Evolutionary conservation across 53 echinoderm and acorn worm species (phyloP).

Genomic region (Paracentrotus lividus): DNA sequence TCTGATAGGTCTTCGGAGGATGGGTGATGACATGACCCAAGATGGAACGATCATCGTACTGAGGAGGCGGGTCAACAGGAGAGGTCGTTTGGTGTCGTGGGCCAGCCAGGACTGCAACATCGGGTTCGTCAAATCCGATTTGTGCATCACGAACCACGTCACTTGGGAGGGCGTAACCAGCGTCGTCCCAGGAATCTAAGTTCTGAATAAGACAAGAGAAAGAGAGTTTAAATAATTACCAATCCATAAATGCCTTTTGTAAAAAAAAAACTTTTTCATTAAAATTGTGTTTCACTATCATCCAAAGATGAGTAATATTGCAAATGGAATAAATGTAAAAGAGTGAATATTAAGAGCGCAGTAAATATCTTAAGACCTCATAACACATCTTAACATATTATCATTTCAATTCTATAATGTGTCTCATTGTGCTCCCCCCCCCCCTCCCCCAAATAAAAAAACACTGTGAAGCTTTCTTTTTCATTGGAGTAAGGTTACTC

Average conservation of each 20-base stretch:
- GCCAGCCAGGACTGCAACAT: background rate
- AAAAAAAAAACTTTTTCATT: background rate
- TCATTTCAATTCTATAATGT: too few relatives aligned
- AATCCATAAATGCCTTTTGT: background rate
- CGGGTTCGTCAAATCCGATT: slow-evolving; percentile 9
- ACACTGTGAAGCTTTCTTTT: too few relatives aligned
- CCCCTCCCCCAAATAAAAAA: too few relatives aligned
- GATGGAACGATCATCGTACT: slow-evolving; percentile 57
- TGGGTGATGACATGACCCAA: slow-evolving; percentile 43
- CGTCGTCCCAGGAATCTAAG: slow-evolving; percentile 63
- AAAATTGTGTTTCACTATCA: too few relatives aligned
- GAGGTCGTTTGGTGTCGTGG: background rate
- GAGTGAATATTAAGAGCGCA: too few relatives aligned
- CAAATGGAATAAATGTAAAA: too few relatives aligned
- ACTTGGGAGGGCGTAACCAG: slow-evolving; percentile 60
- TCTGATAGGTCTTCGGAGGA: slow-evolving; percentile 1
- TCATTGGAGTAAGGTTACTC: too few relatives aligned
- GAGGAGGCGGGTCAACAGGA: slow-evolving; percentile 38
- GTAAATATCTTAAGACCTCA: too few relatives aligned
- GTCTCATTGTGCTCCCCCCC: too few relatives aligned
- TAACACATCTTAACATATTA: too few relatives aligned
- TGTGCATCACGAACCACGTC: slow-evolving; percentile 47
- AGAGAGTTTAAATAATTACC: background rate
- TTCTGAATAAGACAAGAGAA: slow-evolving; percentile 7
- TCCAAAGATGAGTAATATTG: too few relatives aligned